Evolutionary conservation across 2,888 invertebrate species (phyloP).

Genomic region (Chloroclysta siterata): DNA sequence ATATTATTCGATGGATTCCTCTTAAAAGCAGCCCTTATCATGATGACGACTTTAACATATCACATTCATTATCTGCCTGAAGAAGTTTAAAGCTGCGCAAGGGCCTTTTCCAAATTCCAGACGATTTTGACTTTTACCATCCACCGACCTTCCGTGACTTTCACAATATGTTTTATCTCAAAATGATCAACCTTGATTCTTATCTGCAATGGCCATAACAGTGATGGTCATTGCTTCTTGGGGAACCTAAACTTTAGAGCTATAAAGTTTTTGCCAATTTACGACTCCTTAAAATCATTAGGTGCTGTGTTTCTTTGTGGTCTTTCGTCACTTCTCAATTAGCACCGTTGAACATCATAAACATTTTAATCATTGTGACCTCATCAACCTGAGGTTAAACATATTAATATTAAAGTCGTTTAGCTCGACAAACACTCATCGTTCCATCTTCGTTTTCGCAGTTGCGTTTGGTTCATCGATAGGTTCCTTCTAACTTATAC

Average conservation of each 20-base stretch:
- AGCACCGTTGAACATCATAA: conserved; percentile 14
- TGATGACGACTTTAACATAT: too few relatives aligned
- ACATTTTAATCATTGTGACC: conserved; percentile 19
- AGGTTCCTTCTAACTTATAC: too few relatives aligned
- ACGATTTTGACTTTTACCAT: too few relatives aligned
- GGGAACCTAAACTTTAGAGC: neutral
- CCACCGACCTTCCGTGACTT: too few relatives aligned
- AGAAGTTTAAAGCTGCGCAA: too few relatives aligned
- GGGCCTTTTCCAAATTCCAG: too few relatives aligned
- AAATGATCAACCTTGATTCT: neutral
- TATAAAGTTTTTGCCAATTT: conserved; percentile 10
- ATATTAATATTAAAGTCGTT: neutral
- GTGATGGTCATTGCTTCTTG: neutral
- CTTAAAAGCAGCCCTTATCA: too few relatives aligned
- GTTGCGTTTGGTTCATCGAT: neutral
- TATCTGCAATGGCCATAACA: neutral
- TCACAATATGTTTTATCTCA: too few relatives aligned
- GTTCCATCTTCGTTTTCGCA: neutral
- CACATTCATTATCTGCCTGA: too few relatives aligned
- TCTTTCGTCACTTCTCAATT: conserved; percentile 17
- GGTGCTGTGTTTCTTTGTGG: conserved; percentile 6
- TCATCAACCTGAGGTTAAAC: conserved; percentile 16
- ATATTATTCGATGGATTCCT: too few relatives aligned
- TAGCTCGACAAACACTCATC: too few relatives aligned
- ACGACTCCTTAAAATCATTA: conserved; percentile 7